A percentile compares a stretch with the other conserved stretches of the same genome.
Conservation (phyloP, 2,888 invertebrate genomes). For the Dasysyrphus albostriatus region DNA sequence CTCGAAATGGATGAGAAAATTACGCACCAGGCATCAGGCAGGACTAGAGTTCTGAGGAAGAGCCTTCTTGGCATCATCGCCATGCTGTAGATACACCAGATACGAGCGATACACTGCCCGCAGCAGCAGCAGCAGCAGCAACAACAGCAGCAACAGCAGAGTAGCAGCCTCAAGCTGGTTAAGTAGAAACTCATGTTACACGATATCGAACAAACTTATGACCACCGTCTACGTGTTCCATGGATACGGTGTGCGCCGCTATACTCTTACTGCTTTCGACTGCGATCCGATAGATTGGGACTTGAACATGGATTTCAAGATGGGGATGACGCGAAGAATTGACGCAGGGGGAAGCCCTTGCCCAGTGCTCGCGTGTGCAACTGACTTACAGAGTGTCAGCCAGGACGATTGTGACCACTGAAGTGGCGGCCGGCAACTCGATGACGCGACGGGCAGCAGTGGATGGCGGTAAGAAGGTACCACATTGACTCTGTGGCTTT, state of each 20-base stretch:
- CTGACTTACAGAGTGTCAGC: slow-evolving; percentile 69
- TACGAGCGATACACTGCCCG: slow-evolving; percentile 64
- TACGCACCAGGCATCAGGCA: slow-evolving; percentile 57
- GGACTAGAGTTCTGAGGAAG: slow-evolving; percentile 53
- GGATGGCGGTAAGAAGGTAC: background rate
- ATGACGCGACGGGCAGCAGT: background rate
- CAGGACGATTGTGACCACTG: slow-evolving; percentile 60
- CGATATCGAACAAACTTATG: slow-evolving; percentile 81
- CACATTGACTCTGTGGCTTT: slow-evolving; percentile 28
- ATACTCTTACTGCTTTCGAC: slow-evolving; percentile 52
- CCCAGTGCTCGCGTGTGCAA: slow-evolving; percentile 64
- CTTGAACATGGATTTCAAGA: slow-evolving; percentile 60
- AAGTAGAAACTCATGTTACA: slow-evolving; percentile 81
- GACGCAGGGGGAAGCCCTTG: slow-evolving; percentile 30
- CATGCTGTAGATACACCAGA: slow-evolving; percentile 67
- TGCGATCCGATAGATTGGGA: slow-evolving; percentile 71
- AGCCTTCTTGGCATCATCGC: slow-evolving; percentile 53
- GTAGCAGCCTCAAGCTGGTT: slow-evolving; percentile 74
- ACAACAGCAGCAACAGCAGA: slow-evolving; percentile 15
- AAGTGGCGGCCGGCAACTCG: background rate
- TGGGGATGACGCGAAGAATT: slow-evolving; percentile 7
- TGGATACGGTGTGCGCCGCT: slow-evolving; percentile 68
- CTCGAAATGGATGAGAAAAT: slow-evolving; percentile 75
- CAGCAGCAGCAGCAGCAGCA: slow-evolving; percentile 42
- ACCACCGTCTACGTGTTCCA: slow-evolving; percentile 78